These are phyloP conservation scores for Petrolisthes cinctipes DNA, from an alignment of 2,888 invertebrate species.

Conservation along the genomic window DNA sequence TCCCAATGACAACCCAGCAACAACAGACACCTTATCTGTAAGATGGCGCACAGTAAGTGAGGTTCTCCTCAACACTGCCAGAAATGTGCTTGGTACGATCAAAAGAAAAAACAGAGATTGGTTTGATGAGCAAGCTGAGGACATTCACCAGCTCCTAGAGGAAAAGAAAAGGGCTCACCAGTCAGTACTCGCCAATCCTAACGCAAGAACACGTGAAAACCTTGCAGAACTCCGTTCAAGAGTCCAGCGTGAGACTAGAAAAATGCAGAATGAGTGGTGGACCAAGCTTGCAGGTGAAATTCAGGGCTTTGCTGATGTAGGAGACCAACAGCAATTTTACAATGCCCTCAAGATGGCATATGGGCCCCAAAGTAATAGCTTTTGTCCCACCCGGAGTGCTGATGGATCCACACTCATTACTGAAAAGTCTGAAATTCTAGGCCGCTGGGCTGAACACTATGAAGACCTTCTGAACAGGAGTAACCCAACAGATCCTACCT, in stretches of 20 bases:
- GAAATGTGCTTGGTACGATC: not conserved
- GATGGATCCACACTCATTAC: not conserved
- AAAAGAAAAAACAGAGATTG: constrained; percentile 10
- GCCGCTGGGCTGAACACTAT: not conserved
- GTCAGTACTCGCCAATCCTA: no score
- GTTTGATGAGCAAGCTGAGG: constrained; percentile 1
- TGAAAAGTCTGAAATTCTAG: not conserved
- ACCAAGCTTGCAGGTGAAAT: not conserved
- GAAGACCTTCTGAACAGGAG: not conserved
- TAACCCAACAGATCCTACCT: not conserved
- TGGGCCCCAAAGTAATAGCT: not conserved
- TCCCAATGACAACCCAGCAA: not conserved
- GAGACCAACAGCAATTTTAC: not conserved
- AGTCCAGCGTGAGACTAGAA: no score
- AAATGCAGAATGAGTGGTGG: not conserved
- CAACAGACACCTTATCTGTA: not conserved
- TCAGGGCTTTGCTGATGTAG: not conserved
- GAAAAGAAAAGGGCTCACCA: not conserved
- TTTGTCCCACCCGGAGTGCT: not conserved
- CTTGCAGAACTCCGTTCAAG: no score
- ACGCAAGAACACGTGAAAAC: no score
- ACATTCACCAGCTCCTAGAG: not conserved
- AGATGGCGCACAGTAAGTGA: not conserved
- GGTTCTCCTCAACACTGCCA: not conserved
- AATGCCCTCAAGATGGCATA: no score